Evolutionary conservation across 2,113 vertebrate genomes (phyloP).

Genomic region (Cinclus mexicanus): DNA sequence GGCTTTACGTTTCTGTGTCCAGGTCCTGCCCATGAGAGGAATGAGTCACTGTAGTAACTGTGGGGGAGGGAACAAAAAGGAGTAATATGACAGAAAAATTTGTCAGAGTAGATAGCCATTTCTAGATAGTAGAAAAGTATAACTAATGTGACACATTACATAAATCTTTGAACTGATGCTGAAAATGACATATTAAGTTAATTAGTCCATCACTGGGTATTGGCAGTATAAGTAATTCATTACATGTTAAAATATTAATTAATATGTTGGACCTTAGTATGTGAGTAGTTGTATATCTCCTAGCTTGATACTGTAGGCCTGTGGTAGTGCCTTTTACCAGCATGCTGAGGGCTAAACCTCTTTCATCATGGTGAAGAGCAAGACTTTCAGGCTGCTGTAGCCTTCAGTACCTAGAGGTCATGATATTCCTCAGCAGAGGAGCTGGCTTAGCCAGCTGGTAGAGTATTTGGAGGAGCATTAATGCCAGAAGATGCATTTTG

Average conservation of each 20-base stretch:
- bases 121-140: neutral
- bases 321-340: neutral
- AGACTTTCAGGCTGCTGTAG: neutral
- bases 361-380: neutral
- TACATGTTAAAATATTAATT: neutral
- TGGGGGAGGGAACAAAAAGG: neutral
- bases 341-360: neutral
- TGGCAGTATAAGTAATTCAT: neutral
- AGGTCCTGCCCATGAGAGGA: neutral
- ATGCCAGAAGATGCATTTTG: neutral
- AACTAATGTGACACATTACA: neutral
- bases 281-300: neutral
- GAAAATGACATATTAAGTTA: neutral
- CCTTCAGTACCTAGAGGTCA: neutral
- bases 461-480: neutral
- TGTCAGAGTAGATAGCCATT: neutral
- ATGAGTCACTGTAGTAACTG: neutral
- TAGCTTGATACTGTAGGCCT: rapidly evolving
- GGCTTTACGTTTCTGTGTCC: neutral
- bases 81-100: neutral
- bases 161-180: neutral
- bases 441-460: neutral
- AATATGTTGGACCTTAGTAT: neutral
- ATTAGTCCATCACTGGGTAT: neutral
- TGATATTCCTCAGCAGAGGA: neutral